phyloP scores from a whole-genome alignment of 1,140 invertebrate species.

The Nasonia giraulti region DNA sequence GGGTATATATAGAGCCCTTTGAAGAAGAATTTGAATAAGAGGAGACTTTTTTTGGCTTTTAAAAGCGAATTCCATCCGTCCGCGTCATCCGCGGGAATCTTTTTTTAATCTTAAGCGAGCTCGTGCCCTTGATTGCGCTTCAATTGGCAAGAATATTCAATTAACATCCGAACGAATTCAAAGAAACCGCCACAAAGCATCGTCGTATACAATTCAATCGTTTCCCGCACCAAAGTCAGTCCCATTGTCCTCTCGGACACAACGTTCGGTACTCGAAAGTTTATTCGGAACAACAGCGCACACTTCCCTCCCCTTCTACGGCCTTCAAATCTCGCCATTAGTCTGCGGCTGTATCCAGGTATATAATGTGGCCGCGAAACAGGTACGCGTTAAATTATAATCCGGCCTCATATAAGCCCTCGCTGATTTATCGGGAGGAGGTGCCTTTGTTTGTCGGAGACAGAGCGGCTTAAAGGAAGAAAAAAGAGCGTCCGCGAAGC shows the following conservation, averaged over 20 bases:
- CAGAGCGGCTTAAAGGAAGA: background rate
- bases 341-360: background rate
- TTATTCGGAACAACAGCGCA: background rate
- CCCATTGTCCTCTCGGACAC: no score
- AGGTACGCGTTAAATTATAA: conserved; percentile 1
- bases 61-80: background rate
- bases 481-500: background rate
- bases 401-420: background rate
- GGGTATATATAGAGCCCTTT: background rate
- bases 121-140: background rate
- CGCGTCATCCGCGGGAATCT: background rate
- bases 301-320: background rate
- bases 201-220: no score
- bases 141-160: background rate
- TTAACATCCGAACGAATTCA: no score
- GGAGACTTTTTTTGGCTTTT: background rate
- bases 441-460: background rate
- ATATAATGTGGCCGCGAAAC: background rate
- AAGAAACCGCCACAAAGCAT: no score
- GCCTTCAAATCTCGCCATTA: background rate
- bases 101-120: background rate
- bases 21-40: background rate
- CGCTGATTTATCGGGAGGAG: background rate
- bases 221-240: no score
- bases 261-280: no score